Base-by-base conservation (phyloP, 2,113 vertebrate genomes). In the Bettongia penicillata region DNA sequence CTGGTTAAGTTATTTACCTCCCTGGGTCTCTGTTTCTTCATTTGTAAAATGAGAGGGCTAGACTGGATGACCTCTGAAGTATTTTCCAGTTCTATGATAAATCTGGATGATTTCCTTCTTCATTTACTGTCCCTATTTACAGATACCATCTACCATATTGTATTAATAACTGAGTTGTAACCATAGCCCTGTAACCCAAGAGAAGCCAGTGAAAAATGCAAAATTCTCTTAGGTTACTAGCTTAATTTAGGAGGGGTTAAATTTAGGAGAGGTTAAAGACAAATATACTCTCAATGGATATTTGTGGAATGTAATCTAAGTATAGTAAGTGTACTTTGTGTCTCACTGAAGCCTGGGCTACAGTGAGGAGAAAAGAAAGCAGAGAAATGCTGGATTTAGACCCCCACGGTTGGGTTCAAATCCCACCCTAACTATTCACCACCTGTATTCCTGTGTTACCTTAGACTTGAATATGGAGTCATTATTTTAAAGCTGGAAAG, bases 191-290 rank as follows among this genome's bases (percentile, higher is more conserved):
- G 8, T 84, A 43, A 84, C n/a, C 31, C n/a, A 84, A 84, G 68
- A 84, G 68, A 94, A 90, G 89, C 92, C 94, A 94, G 61, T 91
- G 57, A 94, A 37, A 96, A 96, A 93, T 50, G 91, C 84, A 92
- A 50, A 53, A 25, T 95, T 96, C 31, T 52, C 90, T 51, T 77
- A 49, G 57, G 90, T 49, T 89, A 52, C 91, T 43, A 89, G 90
- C 61, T 84, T 94, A 95, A 68, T 51, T 92, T 6, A 10, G 14
- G 68, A 16, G 19, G 89, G 31, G 93, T 53, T 49, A 94, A 94
- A 49, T 51, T 92, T 3, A 12, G 12, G 89, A 16, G 22, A 90
- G 31, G 92, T 53, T 50, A 94, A 95, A 50, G 93, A 43, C 53
- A 93, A 95, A 91, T 90, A 95, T 90, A 47, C 49, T 53, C 31